Evolutionary conservation across 1,140 invertebrate genomes (phyloP).

Genomic region (Centruroides sculpturatus): DNA sequence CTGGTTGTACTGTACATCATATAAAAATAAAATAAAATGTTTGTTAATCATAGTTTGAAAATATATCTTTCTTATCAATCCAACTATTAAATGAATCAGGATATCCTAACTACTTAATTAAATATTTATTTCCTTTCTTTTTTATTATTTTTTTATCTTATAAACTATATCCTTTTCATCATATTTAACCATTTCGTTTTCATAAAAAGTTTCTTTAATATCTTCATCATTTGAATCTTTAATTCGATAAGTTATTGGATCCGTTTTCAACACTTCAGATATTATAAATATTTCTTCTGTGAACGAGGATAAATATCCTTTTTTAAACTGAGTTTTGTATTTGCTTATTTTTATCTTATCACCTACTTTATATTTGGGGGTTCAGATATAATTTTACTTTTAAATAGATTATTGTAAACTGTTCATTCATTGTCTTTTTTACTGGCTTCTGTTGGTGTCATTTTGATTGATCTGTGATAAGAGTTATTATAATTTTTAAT

Average conservation of each 20-base stretch:
- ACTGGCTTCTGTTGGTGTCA: constrained; percentile 14
- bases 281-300: constrained; percentile 20
- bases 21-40: too few relatives aligned
- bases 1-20: too few relatives aligned
- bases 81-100: too few relatives aligned
- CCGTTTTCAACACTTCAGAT: constrained; percentile 12
- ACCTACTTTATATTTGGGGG: constrained; percentile 8
- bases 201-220: constrained; percentile 9
- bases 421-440: constrained; percentile 7
- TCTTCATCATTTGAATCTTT: constrained; percentile 11
- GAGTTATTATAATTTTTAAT: constrained; percentile 21
- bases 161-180: too few relatives aligned
- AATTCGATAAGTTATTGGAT: constrained; percentile 7
- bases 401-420: background rate
- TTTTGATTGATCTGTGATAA: constrained; percentile 18
- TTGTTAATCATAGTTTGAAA: too few relatives aligned
- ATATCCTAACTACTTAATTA: too few relatives aligned
- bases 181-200: constrained; percentile 1
- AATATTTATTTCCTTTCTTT: too few relatives aligned
- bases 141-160: too few relatives aligned
- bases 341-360: constrained; percentile 19
- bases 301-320: constrained; percentile 20
- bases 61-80: too few relatives aligned
- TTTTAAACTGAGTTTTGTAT: constrained; percentile 14
- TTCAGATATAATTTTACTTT: background rate